Percentiles rank a stretch among this genome's conserved stretches.
These are phyloP conservation scores for Sebastes flavidus DNA, from an alignment of 2,797 vertebrate genomes.

Conservation along the genomic window DNA sequence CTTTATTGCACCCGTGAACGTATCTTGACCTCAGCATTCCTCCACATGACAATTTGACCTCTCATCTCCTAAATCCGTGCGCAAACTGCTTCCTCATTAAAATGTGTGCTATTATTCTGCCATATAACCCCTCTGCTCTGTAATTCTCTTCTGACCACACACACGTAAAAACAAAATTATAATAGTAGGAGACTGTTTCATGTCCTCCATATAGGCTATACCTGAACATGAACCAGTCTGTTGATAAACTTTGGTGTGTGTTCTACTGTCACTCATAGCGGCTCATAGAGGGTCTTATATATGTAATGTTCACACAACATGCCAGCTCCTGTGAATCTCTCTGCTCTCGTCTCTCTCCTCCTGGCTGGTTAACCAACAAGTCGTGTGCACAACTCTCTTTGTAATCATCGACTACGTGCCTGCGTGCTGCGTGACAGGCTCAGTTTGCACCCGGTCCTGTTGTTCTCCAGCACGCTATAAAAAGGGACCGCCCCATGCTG, in stretches of 20 bases:
- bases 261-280: neutral
- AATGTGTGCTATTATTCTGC: too few relatives aligned
- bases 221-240: neutral
- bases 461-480: constrained; percentile 49
- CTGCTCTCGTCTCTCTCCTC: neutral
- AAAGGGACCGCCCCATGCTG: neutral
- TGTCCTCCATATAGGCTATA: too few relatives aligned
- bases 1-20: neutral
- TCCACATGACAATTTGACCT: neutral
- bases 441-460: constrained; percentile 63
- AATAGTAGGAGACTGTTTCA: neutral
- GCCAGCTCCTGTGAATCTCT: neutral
- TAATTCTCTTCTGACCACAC: neutral
- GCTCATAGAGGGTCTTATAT: too few relatives aligned
- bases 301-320: neutral
- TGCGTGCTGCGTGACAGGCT: constrained; percentile 5
- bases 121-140: neutral
- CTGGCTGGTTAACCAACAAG: neutral
- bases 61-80: neutral
- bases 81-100: neutral
- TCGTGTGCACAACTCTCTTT: constrained; percentile 66
- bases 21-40: neutral
- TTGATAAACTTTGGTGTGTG: neutral
- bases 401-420: constrained; percentile 3
- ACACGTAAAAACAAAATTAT: neutral